phyloP scores from a whole-genome alignment of 1,140 invertebrate species.

The Euwallacea similis region DNA sequence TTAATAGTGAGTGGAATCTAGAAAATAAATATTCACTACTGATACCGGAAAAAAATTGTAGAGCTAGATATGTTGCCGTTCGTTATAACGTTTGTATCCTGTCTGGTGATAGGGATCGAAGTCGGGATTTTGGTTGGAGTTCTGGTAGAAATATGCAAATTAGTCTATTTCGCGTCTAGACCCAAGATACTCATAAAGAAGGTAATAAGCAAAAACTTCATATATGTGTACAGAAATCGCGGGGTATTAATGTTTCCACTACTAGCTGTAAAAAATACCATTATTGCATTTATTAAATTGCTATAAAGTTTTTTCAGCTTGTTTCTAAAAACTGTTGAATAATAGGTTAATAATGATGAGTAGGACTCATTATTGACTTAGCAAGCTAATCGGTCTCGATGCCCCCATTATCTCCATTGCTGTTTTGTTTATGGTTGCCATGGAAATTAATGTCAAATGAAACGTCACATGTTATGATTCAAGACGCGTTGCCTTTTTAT shows the following conservation, averaged over 20 bases:
- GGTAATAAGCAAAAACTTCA: conserved; percentile 25
- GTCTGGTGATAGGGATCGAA: conserved; percentile 76
- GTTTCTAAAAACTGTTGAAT: too few relatives aligned
- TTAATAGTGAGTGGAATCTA: conserved; percentile 59
- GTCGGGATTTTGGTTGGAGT: conserved; percentile 83
- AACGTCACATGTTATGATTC: too few relatives aligned
- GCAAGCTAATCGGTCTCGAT: too few relatives aligned
- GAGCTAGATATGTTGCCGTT: conserved; percentile 78
- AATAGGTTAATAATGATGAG: too few relatives aligned
- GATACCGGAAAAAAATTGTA: conserved; percentile 49
- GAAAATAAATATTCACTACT: neutral
- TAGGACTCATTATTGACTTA: too few relatives aligned
- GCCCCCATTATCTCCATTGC: too few relatives aligned
- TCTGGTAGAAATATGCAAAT: conserved; percentile 71
- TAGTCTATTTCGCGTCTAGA: conserved; percentile 78
- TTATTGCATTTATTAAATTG: neutral
- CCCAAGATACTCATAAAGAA: conserved; percentile 66
- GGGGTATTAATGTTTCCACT: neutral
- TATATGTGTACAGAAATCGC: too few relatives aligned
- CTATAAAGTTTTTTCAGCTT: neutral
- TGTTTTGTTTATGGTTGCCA: too few relatives aligned
- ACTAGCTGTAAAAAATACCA: neutral
- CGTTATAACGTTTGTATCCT: conserved; percentile 70
- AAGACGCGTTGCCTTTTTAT: too few relatives aligned
- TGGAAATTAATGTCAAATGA: too few relatives aligned